These are phyloP conservation scores for Maccullochella peelii DNA, from an alignment of 2,113 vertebrate species.

Conservation along the genomic window DNA sequence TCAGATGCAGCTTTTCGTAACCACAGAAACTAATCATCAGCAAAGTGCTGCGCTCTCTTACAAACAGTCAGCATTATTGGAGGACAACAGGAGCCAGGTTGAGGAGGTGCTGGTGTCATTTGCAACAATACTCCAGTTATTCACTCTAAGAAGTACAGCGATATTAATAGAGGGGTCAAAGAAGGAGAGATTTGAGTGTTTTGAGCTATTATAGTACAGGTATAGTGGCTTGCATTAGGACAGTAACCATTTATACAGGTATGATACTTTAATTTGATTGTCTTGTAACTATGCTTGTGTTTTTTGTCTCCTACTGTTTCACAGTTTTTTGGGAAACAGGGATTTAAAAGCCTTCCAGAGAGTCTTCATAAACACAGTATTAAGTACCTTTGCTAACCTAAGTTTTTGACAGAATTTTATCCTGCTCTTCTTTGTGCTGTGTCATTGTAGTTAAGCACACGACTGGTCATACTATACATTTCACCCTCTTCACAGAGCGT, in stretches of 20 bases:
- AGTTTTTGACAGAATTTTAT: too few relatives aligned
- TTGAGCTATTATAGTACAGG: neutral
- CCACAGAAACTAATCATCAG: neutral
- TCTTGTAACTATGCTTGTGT: neutral
- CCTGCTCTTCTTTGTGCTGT: neutral
- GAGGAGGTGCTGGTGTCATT: neutral
- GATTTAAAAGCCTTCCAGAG: too few relatives aligned
- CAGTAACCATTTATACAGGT: neutral
- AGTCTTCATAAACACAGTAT: too few relatives aligned
- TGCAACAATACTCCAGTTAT: neutral
- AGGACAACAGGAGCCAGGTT: neutral
- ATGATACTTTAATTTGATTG: neutral
- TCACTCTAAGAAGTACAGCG: neutral
- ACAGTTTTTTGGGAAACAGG: too few relatives aligned
- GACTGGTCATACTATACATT: neutral
- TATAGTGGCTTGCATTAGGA: neutral
- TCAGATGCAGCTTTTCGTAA: constrained; percentile 6
- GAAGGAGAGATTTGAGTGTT: too few relatives aligned
- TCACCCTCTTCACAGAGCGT: constrained; percentile 56
- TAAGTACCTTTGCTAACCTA: too few relatives aligned
- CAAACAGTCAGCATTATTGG: neutral
- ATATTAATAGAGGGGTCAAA: neutral
- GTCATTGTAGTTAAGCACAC: neutral
- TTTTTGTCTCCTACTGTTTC: too few relatives aligned
- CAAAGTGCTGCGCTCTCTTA: neutral